These are phyloP conservation scores for Plusia festucae DNA, from an alignment of 2,888 invertebrate species.

Conservation along the genomic window DNA sequence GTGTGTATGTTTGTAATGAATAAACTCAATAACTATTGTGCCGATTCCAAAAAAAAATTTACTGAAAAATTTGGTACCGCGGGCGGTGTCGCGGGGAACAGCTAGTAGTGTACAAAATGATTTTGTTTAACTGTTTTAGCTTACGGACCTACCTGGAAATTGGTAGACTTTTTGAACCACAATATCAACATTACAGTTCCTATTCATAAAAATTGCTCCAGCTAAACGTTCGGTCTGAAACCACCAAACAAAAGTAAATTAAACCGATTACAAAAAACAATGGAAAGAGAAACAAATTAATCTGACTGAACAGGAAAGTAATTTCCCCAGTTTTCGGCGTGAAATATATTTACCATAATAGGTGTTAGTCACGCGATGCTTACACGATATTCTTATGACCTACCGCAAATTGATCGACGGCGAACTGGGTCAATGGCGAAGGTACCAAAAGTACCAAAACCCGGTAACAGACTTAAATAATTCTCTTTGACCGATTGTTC, in stretches of 20 bases:
- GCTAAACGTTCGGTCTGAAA: background rate
- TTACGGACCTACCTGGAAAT: too few relatives aligned
- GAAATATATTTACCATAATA: constrained; percentile 36
- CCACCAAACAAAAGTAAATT: constrained; percentile 1
- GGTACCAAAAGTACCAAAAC: constrained; percentile 27
- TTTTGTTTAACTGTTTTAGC: too few relatives aligned
- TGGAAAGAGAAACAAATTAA: constrained; percentile 38
- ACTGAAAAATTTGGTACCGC: too few relatives aligned
- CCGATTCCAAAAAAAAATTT: too few relatives aligned
- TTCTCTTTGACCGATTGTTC: constrained; percentile 48
- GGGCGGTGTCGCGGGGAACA: too few relatives aligned
- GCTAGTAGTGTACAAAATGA: too few relatives aligned
- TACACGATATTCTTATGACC: constrained; percentile 65
- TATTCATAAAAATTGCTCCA: background rate
- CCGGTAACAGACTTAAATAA: constrained; percentile 30
- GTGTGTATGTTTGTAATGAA: too few relatives aligned
- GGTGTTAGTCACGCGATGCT: constrained; percentile 62
- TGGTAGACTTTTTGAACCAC: too few relatives aligned
- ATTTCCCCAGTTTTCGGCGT: constrained; percentile 21
- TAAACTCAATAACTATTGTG: too few relatives aligned
- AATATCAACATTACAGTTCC: too few relatives aligned
- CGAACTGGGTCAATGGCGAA: constrained; percentile 75
- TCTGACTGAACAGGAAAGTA: constrained; percentile 37
- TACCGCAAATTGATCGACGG: constrained; percentile 75
- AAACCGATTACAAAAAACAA: constrained; percentile 3